Percentiles rank a stretch among this genome's conserved stretches.
Evolutionary conservation across 1,140 invertebrate species (phyloP).

Genomic region (Atopsyche davidsoni): DNA sequence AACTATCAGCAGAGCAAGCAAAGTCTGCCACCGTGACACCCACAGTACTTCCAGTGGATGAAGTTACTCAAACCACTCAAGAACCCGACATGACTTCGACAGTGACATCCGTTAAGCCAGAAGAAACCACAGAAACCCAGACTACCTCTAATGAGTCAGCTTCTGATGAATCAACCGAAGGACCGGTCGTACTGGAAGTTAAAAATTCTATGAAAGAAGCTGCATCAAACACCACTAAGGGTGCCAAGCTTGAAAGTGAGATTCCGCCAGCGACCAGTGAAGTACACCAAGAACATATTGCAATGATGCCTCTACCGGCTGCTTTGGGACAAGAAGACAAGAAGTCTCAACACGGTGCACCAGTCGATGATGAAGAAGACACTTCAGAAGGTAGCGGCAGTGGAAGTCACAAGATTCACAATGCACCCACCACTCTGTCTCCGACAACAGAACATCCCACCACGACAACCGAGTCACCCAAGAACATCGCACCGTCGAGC

Average conservation of each 20-base stretch:
- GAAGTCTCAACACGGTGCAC: constrained; percentile 15
- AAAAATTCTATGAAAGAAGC: too few species aligned
- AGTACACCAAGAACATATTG: too few species aligned
- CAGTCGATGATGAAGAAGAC: constrained; percentile 29
- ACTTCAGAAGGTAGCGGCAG: constrained; percentile 23
- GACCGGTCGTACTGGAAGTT: too few species aligned
- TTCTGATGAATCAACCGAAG: not conserved
- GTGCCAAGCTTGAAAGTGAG: too few species aligned
- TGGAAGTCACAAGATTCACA: constrained; percentile 7
- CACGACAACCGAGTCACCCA: constrained; percentile 8
- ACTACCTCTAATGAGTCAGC: too few species aligned
- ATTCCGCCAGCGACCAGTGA: too few species aligned
- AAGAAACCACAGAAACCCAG: too few species aligned
- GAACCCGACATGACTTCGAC: not conserved
- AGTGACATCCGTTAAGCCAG: not conserved
- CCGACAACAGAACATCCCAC: constrained; percentile 1
- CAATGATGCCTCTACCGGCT: constrained; percentile 21
- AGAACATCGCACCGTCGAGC: constrained; percentile 8
- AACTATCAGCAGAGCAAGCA: constrained; percentile 1
- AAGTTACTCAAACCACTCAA: not conserved
- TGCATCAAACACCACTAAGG: too few species aligned
- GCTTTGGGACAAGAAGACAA: constrained; percentile 26
- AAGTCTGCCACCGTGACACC: not conserved
- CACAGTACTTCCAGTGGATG: not conserved
- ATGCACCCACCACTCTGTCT: constrained; percentile 7